phyloP scores from a whole-genome alignment of 2,888 invertebrate species.

The Schizaphis graminum region DNA sequence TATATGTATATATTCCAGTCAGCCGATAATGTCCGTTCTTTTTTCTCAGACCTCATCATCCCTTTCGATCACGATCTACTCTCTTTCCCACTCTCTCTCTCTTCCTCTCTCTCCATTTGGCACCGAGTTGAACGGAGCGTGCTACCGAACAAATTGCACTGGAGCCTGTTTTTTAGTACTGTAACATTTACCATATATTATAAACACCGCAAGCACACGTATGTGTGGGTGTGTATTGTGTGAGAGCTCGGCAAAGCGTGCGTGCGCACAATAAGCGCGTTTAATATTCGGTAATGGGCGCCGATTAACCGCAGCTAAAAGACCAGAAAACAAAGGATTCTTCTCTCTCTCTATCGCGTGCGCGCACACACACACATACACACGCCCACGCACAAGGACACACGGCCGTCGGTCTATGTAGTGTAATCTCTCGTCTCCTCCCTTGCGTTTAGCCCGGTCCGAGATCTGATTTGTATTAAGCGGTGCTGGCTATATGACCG shows the following conservation, averaged over 20 bases:
- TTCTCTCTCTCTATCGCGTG: not conserved
- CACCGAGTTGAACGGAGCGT: not conserved
- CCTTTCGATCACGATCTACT: not conserved
- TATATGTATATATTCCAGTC: not conserved
- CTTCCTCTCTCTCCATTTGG: not conserved
- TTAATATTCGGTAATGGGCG: constrained; percentile 59
- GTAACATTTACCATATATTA: constrained; percentile 29
- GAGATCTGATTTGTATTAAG: not conserved
- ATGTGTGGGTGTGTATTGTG: not conserved
- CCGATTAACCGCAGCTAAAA: constrained; percentile 63
- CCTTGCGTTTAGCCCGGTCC: not conserved
- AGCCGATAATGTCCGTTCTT: not conserved
- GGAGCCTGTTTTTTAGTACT: constrained; percentile 57
- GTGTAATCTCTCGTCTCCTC: not conserved
- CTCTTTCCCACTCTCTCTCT: not conserved
- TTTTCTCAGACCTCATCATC: not conserved
- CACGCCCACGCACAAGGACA: not conserved
- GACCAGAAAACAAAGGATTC: constrained; percentile 57
- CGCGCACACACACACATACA: not conserved
- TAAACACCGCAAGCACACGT: not conserved
- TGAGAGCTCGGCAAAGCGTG: not conserved
- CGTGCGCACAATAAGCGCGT: constrained; percentile 23
- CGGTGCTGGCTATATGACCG: not conserved
- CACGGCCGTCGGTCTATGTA: not conserved
- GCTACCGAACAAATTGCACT: constrained; percentile 36